A percentile compares a stretch with the other conserved stretches of the same genome.
phyloP scores from a whole-genome alignment of 2,113 vertebrate species.

The Corythornis vintsioides region DNA sequence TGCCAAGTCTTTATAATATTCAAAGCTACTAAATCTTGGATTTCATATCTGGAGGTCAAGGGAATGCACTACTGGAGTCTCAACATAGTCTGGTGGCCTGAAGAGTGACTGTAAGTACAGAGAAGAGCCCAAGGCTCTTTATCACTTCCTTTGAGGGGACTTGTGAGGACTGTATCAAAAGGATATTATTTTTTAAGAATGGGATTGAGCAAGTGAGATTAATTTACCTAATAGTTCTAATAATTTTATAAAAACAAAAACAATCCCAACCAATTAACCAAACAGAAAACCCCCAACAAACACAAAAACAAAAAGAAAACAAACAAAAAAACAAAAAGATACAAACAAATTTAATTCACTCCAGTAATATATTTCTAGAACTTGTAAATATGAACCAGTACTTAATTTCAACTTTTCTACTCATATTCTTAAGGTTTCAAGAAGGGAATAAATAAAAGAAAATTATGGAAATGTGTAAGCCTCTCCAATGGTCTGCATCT shows the following conservation, averaged over 20 bases:
- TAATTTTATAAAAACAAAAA: background rate
- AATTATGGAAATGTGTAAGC: background rate
- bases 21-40: background rate
- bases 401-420: background rate
- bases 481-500: background rate
- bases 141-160: background rate
- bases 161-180: background rate
- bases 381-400: background rate
- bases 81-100: background rate
- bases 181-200: background rate
- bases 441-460: background rate
- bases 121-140: background rate
- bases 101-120: background rate
- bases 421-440: background rate
- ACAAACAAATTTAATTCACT: background rate
- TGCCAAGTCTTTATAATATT: background rate
- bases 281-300: background rate
- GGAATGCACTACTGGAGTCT: background rate
- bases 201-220: background rate
- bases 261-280: background rate
- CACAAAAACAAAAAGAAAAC: background rate
- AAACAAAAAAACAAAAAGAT: background rate
- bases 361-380: background rate
- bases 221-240: background rate
- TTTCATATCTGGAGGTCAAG: background rate